phyloP scores from a whole-genome alignment of 2,797 vertebrate species.

The Chelonia mydas region DNA sequence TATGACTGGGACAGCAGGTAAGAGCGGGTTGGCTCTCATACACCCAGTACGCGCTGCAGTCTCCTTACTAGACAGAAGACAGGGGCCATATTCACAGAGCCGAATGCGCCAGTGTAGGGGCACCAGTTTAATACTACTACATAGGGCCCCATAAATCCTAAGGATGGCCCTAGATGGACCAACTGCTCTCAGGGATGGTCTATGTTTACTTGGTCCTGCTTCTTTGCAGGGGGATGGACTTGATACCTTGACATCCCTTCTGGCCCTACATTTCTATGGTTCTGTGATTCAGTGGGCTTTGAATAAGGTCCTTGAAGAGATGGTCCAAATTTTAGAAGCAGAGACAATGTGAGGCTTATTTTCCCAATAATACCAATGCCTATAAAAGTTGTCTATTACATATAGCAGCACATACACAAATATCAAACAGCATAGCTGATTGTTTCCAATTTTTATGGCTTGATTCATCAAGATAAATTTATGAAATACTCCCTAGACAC shows the following conservation, averaged over 20 bases:
- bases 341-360: not conserved
- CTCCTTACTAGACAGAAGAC: too few relatives aligned
- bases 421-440: not conserved
- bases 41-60: too few relatives aligned
- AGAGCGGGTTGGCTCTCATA: too few relatives aligned
- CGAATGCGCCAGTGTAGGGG: too few relatives aligned
- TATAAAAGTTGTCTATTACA: not conserved
- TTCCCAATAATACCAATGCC: conserved; percentile 1
- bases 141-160: too few relatives aligned
- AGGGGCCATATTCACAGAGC: too few relatives aligned
- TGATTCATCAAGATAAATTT: conserved; percentile 20
- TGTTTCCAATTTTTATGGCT: conserved; percentile 11
- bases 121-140: too few relatives aligned
- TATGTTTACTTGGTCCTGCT: not conserved
- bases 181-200: not conserved
- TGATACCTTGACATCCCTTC: not conserved
- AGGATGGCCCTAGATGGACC: not conserved
- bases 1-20: too few relatives aligned
- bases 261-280: not conserved
- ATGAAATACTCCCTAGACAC: conserved; percentile 47
- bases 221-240: not conserved
- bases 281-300: not conserved
- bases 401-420: conserved; percentile 1
- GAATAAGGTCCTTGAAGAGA: not conserved
- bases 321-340: too few relatives aligned